Conservation (phyloP, 1,140 invertebrate species). For the Drosophila parvula region DNA sequence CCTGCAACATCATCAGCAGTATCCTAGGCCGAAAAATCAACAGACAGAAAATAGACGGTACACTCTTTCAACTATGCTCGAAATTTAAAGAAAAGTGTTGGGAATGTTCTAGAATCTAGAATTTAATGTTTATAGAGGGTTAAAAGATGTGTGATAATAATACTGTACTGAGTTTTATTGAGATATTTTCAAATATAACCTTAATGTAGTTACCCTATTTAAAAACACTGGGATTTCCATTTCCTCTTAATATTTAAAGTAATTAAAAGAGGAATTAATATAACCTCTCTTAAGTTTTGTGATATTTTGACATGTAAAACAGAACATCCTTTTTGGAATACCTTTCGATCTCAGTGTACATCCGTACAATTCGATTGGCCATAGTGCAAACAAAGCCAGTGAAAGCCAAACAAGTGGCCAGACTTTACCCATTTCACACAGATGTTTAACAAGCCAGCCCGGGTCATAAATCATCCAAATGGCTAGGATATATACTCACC, state of each 20-base stretch:
- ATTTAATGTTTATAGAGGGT: too few relatives aligned
- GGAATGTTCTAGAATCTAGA: background rate
- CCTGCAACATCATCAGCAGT: constrained; percentile 41
- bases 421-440: constrained; percentile 73
- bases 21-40: constrained; percentile 36
- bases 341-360: constrained; percentile 14
- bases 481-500: constrained; percentile 48
- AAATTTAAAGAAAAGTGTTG: background rate
- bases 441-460: constrained; percentile 73
- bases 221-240: background rate
- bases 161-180: background rate
- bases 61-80: constrained; percentile 7
- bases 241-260: background rate
- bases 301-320: too few relatives aligned
- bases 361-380: constrained; percentile 40
- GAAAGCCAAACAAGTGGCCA: constrained; percentile 63
- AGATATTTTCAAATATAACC: background rate
- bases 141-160: background rate
- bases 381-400: constrained; percentile 66
- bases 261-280: background rate
- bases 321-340: background rate
- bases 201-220: too few relatives aligned
- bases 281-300: background rate
- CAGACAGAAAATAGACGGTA: constrained; percentile 11
- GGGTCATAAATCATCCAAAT: constrained; percentile 77